Evolutionary conservation across 2,113 vertebrate genomes (phyloP), one percentile per base, ranked within the genome.

Genomic region (Colinus virginianus): DNA sequence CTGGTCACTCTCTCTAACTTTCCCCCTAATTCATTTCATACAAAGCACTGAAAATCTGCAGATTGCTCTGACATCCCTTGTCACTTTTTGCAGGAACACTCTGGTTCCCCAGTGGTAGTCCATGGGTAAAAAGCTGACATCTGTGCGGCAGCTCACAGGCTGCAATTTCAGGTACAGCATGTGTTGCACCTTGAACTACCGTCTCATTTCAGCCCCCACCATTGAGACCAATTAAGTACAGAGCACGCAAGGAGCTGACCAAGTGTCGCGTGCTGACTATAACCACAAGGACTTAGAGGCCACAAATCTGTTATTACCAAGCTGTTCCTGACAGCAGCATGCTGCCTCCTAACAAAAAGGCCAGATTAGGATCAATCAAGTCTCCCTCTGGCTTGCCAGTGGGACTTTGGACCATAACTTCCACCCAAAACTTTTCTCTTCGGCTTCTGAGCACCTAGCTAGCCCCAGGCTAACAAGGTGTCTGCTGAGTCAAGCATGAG

Each of bases 291-390:
- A 96, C 97, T 98, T 96, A 97, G 88, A 97, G 96, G 97, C 97
- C 95, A 94, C 97, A 97, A 96, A 97, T 97, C 98, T 97, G 97
- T 97, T 97, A 98, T 97, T 98, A 97, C 97, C 98, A 98, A 98
- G 98, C 98, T 98, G 98, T 98, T 98, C 93, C 96, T 96, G 97
- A 96, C 97, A 97, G 96, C 96, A 98, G 96, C 97, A 97, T 96
- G 97, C 97, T 97, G 96, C 96, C 92, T 94, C 66, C 71, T 91
- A 93, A 98, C 98, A 98, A 98, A 98, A 98, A 98, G 97, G 87
- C 97, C 96, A 98, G 98, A 98, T 97, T 97, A 98, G 96, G 97
- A 98, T 98, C 98, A 98, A 97, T 97, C 97, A 93, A 94, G 94
- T 96, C 94, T 96, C 98, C 97, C 97, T 94, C 92, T 95, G 97